Evolutionary conservation across 1,140 invertebrate species (phyloP), one percentile per base, ranked within the genome.

Genomic region (Geopemphigus sp.): DNA sequence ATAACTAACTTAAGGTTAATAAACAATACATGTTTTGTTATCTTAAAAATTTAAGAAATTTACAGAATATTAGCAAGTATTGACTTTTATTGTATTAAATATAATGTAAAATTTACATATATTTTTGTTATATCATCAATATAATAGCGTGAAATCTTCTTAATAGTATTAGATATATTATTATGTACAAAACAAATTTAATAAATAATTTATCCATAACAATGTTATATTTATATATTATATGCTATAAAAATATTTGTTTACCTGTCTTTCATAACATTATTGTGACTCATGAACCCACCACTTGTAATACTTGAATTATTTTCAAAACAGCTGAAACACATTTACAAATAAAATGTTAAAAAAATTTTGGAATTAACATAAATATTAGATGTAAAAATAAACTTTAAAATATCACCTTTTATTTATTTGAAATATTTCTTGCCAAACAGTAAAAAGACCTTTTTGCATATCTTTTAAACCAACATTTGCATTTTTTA

Each of bases 391-490:
- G 26, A 10, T 61, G 17, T 61, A 47, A 59, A 24, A 61, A 74
- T 45, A 8, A 0, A 57, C 15, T 29, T 56, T 10, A 26, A 54
- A 73, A 22, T 57, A 39, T 82, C 84, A 83, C 82, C 61, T 53
- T 10, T 84, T 82, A 32, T 89, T 87, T 80, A 93, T 86, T 61
- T 92, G 90, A 84, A 98, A 95, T 32, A 98, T 90, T 32, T 92
- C 90, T 84, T 91, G 90, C 91, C 95, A 95, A 0, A 94, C 90
- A 83, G 91, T 89, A 86, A 97, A 96, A 26, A 97, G 86, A 39
- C 91, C 92, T 85, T 94, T 94, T 59, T 93, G 91, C 53, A 90
- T 89, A 84, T 98, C 95, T 85, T 97, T 98, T 73, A 92, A 89
- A 0, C 94, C 95, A 17, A 97, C 87, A 83, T 89, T 91, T 24